Evolutionary conservation across 2,797 vertebrate species (phyloP).

Genomic region (Gouania willdenowi): DNA sequence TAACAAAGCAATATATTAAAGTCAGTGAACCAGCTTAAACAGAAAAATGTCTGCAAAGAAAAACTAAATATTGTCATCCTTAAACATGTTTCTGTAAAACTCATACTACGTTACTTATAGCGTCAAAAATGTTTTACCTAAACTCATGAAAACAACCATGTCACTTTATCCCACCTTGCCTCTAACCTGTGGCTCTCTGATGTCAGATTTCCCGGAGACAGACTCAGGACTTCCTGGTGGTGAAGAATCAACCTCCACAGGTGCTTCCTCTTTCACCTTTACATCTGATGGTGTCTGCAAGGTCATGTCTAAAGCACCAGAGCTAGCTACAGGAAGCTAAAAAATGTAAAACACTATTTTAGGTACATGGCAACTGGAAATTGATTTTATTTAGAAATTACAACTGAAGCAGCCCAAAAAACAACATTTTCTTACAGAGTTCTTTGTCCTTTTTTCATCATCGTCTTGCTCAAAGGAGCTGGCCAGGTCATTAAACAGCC

Average conservation of each 20-base stretch:
- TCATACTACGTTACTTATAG: too few relatives aligned
- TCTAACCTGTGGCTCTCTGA: slow-evolving; percentile 47
- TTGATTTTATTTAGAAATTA: not conserved
- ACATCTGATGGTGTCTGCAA: slow-evolving; percentile 84
- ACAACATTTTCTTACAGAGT: slow-evolving; percentile 62
- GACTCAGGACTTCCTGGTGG: slow-evolving; percentile 85
- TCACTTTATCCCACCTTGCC: slow-evolving; percentile 51
- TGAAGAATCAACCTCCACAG: slow-evolving; percentile 89
- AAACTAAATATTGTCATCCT: too few relatives aligned
- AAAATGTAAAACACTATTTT: slow-evolving; percentile 8
- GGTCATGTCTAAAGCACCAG: slow-evolving; percentile 81
- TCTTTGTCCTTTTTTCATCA: slow-evolving; percentile 84
- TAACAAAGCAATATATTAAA: too few relatives aligned
- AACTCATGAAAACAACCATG: not conserved
- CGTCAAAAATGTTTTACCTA: too few relatives aligned
- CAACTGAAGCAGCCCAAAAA: not conserved
- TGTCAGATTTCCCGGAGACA: slow-evolving; percentile 68
- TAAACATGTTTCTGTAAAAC: too few relatives aligned
- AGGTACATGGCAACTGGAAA: not conserved
- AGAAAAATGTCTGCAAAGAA: not conserved
- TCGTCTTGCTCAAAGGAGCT: slow-evolving; percentile 94
- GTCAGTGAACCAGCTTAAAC: not conserved
- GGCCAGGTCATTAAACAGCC: slow-evolving; percentile 94
- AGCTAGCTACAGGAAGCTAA: slow-evolving; percentile 66
- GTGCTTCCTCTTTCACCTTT: slow-evolving; percentile 91